Evolutionary conservation across 2,797 vertebrate genomes (phyloP).

Genomic region (Tadarida brasiliensis): DNA sequence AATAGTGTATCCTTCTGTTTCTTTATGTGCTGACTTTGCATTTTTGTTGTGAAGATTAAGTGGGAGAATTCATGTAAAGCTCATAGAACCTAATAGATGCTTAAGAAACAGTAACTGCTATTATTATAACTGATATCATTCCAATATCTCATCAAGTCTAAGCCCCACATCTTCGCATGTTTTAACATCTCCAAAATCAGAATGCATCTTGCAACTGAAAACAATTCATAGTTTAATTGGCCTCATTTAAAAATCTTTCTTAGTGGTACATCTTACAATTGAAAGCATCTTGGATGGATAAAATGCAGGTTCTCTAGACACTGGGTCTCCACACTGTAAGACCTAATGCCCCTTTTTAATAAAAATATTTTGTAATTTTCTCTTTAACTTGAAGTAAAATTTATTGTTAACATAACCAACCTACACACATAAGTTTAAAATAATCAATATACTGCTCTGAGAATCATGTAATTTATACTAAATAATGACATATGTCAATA

Average conservation of each 20-base stretch:
- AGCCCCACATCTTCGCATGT: neutral
- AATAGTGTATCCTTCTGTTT: neutral
- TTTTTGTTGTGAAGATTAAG: conserved; percentile 10
- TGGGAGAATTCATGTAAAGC: neutral
- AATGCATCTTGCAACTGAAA: neutral
- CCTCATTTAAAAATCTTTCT: neutral
- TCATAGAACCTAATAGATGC: neutral
- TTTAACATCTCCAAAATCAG: conserved; percentile 1
- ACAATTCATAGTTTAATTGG: neutral
- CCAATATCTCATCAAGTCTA: neutral
- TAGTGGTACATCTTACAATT: neutral
- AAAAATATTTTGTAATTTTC: neutral
- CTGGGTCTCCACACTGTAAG: neutral
- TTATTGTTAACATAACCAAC: neutral
- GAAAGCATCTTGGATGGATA: neutral
- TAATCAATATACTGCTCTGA: neutral
- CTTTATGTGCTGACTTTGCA: neutral
- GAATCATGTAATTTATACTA: neutral
- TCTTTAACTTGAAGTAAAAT: neutral
- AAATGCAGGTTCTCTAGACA: neutral
- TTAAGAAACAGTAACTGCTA: neutral
- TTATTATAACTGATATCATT: neutral
- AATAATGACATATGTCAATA: neutral
- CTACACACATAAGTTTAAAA: neutral
- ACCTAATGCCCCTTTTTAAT: neutral